Evolutionary conservation across 2,113 vertebrate species (phyloP).

Genomic region (Varanus komodoensis): DNA sequence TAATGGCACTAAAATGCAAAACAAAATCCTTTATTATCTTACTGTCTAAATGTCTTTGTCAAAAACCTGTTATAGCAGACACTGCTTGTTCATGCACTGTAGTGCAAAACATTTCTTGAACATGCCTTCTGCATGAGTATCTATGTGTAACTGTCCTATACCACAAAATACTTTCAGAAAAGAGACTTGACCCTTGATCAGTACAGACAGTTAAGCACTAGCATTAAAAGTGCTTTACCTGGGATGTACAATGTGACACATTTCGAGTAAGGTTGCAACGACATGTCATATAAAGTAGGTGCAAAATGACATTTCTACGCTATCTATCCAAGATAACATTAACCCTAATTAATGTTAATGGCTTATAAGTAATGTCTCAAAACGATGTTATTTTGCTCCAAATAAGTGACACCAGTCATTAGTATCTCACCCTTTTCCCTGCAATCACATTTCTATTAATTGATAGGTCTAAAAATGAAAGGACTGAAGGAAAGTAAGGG

Average conservation of each 20-base stretch:
- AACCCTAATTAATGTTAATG: too few relatives aligned
- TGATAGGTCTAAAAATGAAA: not conserved
- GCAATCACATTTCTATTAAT: not conserved
- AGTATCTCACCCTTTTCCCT: not conserved
- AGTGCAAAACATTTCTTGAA: conserved; percentile 17
- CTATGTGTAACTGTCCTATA: not conserved
- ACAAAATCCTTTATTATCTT: not conserved
- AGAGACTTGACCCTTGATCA: not conserved
- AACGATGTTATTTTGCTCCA: not conserved
- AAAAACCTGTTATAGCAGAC: not conserved
- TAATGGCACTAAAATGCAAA: not conserved
- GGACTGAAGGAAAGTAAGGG: not conserved
- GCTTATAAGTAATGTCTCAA: conserved; percentile 14
- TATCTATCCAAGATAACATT: not conserved
- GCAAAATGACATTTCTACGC: conserved; percentile 12
- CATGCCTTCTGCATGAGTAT: not conserved
- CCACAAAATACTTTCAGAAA: conserved; percentile 17
- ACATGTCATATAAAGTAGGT: conserved; percentile 9
- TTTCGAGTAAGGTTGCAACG: not conserved
- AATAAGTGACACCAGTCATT: not conserved
- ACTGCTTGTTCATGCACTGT: not conserved
- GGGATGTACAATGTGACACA: conserved; percentile 15
- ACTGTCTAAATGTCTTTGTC: not conserved
- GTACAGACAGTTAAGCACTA: not conserved
- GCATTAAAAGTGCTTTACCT: not conserved